These are phyloP conservation scores for Ellobius talpinus DNA, from an alignment of 2,113 vertebrate genomes.

Conservation along the genomic window DNA sequence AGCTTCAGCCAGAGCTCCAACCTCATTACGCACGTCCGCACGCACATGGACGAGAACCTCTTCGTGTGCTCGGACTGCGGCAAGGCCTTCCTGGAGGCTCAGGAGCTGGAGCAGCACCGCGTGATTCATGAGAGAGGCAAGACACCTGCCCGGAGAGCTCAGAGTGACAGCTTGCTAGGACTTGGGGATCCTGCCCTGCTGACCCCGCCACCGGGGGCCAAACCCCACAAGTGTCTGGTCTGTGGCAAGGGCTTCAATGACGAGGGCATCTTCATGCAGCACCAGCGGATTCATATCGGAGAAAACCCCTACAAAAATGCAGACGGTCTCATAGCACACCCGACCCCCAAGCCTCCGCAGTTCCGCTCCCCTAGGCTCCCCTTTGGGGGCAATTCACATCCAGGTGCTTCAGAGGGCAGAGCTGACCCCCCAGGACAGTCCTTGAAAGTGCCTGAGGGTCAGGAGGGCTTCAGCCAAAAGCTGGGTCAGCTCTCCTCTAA, in stretches of 20 bases:
- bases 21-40: slow-evolving; percentile 90
- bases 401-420: slow-evolving; percentile 69
- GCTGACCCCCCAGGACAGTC: slow-evolving; percentile 69
- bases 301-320: slow-evolving; percentile 81
- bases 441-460: slow-evolving; percentile 79
- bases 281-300: slow-evolving; percentile 79
- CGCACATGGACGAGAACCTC: slow-evolving; percentile 91
- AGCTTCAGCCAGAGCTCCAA: slow-evolving; percentile 91
- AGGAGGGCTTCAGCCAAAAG: slow-evolving; percentile 78
- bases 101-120: slow-evolving; percentile 81
- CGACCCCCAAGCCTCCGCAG: slow-evolving; percentile 65
- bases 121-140: slow-evolving; percentile 79
- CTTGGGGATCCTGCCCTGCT: slow-evolving; percentile 72
- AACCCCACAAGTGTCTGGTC: slow-evolving; percentile 83
- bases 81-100: slow-evolving; percentile 89
- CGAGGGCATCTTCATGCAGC: slow-evolving; percentile 79
- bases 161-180: slow-evolving; percentile 65
- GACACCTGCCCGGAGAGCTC: slow-evolving; percentile 72
- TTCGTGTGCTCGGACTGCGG: slow-evolving; percentile 88
- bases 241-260: slow-evolving; percentile 82
- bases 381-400: slow-evolving; percentile 76
- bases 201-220: slow-evolving; percentile 75
- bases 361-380: slow-evolving; percentile 71
- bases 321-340: slow-evolving; percentile 57
- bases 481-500: slow-evolving; percentile 76